Evolutionary conservation across 2,113 vertebrate species (phyloP), one percentile per base, ranked within the genome.

Genomic region (Spea bombifrons): DNA sequence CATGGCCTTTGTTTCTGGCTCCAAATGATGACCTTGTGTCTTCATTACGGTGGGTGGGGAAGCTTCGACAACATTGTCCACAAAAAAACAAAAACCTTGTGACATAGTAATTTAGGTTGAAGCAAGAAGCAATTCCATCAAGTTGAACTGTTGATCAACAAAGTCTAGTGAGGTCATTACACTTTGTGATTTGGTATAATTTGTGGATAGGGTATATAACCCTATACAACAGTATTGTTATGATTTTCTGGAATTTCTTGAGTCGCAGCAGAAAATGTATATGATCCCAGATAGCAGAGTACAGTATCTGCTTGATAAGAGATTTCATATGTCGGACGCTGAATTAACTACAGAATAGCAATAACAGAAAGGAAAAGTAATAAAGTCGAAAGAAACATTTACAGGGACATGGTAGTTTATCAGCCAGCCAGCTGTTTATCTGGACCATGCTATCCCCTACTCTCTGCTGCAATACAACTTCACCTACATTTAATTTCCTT

Each of bases 321-420:
- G 43, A 15, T 15, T 73, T 61, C 53, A 61, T 15, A 72, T 15
- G 63, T 49, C 45, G 17, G n/a, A 30, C 72, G 48, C 49, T 66
- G 49, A 75, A 75, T 53, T 53, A 8, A 45, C 48, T 55, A 9
- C 61, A 75, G 66, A 52, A 66, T 53, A 75, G 16, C 74, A 66
- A 50, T 44, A 12, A 5, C 55, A 45, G 43, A 6, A 66, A 66
- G 50, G 64, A 30, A 65, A 75, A 67, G 63, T 30, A 67, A 30
- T 63, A 75, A 65, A 75, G 63, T 50, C 59, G 15, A 65, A 49
- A 74, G 12, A 47, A 73, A 16, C 45, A n/a, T 43, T 61, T 17
- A 52, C 16, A 45, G 59, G 46, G 4, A 64, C 43, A 48, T 50
- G 47, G n/a, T 45, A 9, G 57, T 64, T 66, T 75, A 75, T 64